Evolutionary conservation across 1,140 invertebrate species (phyloP).

Genomic region (Choristoneura fumiferana): DNA sequence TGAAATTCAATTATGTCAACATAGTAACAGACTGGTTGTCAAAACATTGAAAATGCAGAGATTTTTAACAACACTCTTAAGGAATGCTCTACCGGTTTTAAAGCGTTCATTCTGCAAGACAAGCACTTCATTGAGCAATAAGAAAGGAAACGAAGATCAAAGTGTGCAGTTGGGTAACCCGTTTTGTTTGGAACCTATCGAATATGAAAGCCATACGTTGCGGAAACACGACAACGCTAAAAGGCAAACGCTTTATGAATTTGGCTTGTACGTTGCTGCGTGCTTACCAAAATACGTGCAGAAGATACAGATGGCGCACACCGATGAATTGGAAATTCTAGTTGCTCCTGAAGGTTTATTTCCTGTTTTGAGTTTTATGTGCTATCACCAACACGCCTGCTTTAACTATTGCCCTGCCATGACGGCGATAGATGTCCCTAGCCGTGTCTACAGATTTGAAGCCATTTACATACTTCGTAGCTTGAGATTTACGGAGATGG

Average conservation of each 20-base stretch:
- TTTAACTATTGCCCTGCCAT: conserved; percentile 91
- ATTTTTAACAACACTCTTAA: background rate
- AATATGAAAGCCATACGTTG: conserved; percentile 43
- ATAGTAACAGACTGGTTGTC: background rate
- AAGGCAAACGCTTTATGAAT: conserved; percentile 61
- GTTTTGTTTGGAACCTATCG: conserved; percentile 54
- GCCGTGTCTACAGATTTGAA: conserved; percentile 82
- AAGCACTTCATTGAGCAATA: background rate
- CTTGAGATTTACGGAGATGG: conserved; percentile 82
- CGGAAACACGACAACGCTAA: conserved; percentile 49
- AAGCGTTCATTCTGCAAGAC: background rate
- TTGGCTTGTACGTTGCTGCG: conserved; percentile 78
- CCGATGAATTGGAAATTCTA: conserved; percentile 93
- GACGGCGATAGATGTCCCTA: conserved; percentile 93
- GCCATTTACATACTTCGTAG: conserved; percentile 96
- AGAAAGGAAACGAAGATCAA: background rate
- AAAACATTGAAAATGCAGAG: background rate
- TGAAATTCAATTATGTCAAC: background rate
- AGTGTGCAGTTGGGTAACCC: conserved; percentile 37
- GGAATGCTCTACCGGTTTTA: conserved; percentile 2
- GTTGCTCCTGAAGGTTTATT: conserved; percentile 95
- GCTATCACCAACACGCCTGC: conserved; percentile 95
- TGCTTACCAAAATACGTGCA: conserved; percentile 96
- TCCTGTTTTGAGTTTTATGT: conserved; percentile 92
- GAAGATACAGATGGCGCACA: conserved; percentile 88